Conservation (phyloP, 2,797 vertebrate species). For the Bovichtus diacanthus region DNA sequence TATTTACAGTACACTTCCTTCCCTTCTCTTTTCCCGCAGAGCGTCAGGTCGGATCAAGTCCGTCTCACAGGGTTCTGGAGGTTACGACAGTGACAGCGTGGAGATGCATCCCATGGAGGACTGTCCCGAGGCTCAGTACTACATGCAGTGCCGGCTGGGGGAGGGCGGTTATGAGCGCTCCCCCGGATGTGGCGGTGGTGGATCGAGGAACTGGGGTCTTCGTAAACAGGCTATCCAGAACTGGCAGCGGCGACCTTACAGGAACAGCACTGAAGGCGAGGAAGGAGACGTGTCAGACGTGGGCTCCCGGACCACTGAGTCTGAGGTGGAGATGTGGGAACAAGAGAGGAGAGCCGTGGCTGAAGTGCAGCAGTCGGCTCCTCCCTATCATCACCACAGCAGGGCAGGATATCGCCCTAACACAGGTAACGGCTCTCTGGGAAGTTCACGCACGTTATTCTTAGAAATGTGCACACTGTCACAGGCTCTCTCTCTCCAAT, state of each 20-base stretch:
- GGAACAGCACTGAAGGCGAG: conserved; percentile 97
- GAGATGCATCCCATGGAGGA: conserved; percentile 93
- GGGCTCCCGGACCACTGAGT: conserved; percentile 96
- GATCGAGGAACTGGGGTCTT: conserved; percentile 90
- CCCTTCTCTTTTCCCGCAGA: conserved; percentile 72
- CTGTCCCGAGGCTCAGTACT: conserved; percentile 86
- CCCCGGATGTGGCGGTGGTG: conserved; percentile 80
- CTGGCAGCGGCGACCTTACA: conserved; percentile 96
- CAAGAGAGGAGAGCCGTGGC: conserved; percentile 86
- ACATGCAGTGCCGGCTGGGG: conserved; percentile 85
- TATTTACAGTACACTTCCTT: background rate
- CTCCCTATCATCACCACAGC: conserved; percentile 81
- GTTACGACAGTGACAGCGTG: conserved; percentile 96
- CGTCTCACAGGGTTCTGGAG: conserved; percentile 92
- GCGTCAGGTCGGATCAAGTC: conserved; percentile 93
- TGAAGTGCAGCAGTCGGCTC: conserved; percentile 82
- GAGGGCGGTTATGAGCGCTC: conserved; percentile 86
- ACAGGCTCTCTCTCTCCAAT: conserved; percentile 9
- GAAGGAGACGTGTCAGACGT: conserved; percentile 96
- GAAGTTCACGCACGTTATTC: conserved; percentile 3
- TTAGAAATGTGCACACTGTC: conserved; percentile 7
- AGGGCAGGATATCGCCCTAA: conserved; percentile 87
- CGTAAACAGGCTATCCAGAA: conserved; percentile 98
- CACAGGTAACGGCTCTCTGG: conserved; percentile 79
- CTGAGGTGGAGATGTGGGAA: conserved; percentile 95